A percentile compares a stretch with the other conserved stretches of the same genome.
Evolutionary conservation across 2,113 vertebrate genomes (phyloP).

Genomic region (Elephas maximus): DNA sequence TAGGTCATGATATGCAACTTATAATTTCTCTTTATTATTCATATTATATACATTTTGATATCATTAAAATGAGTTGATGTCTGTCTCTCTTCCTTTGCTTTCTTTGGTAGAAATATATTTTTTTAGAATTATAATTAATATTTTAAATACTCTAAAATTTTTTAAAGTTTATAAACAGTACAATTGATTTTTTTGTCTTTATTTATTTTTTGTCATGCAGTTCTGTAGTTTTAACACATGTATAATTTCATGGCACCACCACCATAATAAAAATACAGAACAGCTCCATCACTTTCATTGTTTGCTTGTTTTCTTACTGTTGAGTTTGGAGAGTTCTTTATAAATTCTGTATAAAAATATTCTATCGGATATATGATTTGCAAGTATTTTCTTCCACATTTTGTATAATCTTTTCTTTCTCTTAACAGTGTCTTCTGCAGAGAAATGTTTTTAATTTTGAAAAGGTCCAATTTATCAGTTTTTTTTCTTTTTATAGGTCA

Average conservation of each 20-base stretch:
- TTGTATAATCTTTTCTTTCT: too few species aligned
- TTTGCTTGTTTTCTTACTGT: neutral
- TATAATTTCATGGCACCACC: neutral
- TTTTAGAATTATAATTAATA: neutral
- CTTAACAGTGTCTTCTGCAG: too few species aligned
- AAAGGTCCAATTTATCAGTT: too few species aligned
- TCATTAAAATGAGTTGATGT: neutral
- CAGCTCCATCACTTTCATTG: neutral
- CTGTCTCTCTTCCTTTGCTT: neutral
- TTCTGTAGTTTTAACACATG: constrained; percentile 6
- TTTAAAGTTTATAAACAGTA: too few species aligned
- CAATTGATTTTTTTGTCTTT: neutral
- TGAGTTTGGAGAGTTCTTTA: neutral
- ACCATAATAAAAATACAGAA: neutral
- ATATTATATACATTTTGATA: neutral
- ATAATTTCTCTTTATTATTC: neutral
- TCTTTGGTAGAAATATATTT: neutral
- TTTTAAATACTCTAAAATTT: neutral
- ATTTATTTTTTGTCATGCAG: neutral
- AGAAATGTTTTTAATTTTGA: too few species aligned
- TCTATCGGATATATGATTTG: too few species aligned
- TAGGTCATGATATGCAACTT: neutral
- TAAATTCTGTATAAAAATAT: too few species aligned
- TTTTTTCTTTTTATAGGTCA: too few species aligned
- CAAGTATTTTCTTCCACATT: too few species aligned